Base-by-base conservation (phyloP, 2,888 invertebrate genomes). In the Agrypnus murinus region DNA sequence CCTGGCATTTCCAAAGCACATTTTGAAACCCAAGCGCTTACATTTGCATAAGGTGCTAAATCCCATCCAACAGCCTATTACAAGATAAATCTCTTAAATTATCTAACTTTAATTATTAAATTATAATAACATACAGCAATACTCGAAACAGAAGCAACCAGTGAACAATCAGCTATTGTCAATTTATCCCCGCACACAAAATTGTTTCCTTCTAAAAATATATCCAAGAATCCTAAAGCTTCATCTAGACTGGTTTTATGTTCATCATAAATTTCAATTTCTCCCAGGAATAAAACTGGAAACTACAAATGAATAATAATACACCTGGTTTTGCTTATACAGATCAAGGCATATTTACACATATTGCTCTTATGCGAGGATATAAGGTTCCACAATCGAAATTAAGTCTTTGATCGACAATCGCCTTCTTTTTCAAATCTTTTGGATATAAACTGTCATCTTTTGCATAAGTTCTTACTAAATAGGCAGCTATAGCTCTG, bases 111-210 rank as follows among this genome's bases (percentile, higher is more conserved):
- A 32, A 50, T n/a, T n/a, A n/a, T n/a, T n/a, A n/a, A n/a, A n/a
- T n/a, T 10, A 45, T 12, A 9, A 32, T n/a, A 64, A 80, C 87
- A 86, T 85, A 90, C 90, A 78, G 87, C 82, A 78, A 90, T 87
- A 75, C 86, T 87, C 4, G 89, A 86, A 17, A 90, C 50, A 4
- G 90, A 88, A 12, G 91, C 87, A 67, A 88, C 87, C 65, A 90
- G 86, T 5, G 88, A 87, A 75, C 89, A 88, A 80, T 92, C 92
- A 36, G 92, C 92, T 70, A 92, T 87, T 10, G 92, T 92, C 36
- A 89, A 82, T 55, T 87, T 83, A 48, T 90, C 86, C 5, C 91
- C 92, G 19, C 90, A 88, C 32, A 90, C 89, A 88, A 90, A 92
- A 74, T 89, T 86, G 53, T 86, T 87, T 14, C 86, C 87, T 66